Percentiles rank a stretch among this genome's conserved stretches.
Evolutionary conservation across 2,888 invertebrate species (phyloP).

Genomic region (Protodeltote pygarga): DNA sequence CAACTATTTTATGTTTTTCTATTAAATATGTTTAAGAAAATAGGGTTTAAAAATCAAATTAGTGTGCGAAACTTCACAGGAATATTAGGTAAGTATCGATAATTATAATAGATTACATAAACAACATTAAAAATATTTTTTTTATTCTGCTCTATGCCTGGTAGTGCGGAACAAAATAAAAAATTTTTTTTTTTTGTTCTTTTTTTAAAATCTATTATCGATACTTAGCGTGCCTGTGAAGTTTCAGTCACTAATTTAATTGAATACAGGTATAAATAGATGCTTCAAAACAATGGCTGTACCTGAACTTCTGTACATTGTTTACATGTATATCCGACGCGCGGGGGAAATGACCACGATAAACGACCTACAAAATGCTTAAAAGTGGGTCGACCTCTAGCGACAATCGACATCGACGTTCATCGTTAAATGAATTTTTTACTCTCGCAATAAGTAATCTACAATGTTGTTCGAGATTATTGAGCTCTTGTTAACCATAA

Average conservation of each 20-base stretch:
- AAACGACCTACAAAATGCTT: conserved; percentile 77
- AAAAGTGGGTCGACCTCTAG: conserved; percentile 75
- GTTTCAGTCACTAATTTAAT: neutral
- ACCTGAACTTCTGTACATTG: conserved; percentile 38
- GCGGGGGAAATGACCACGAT: conserved; percentile 72
- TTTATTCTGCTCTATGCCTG: no score
- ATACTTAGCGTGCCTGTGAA: no score
- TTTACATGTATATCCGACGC: conserved; percentile 47
- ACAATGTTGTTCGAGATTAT: conserved; percentile 33
- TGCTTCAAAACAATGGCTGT: conserved; percentile 15
- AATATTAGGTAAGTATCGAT: no score
- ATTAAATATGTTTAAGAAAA: no score
- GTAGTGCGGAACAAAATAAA: no score
- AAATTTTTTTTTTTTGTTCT: no score
- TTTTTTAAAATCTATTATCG: no score
- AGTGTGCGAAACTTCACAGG: no score
- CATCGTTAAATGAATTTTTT: conserved; percentile 61
- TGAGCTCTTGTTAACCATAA: conserved; percentile 17
- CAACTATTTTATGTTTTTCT: no score
- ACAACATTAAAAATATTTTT: no score
- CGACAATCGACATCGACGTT: conserved; percentile 51
- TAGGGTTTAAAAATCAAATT: no score
- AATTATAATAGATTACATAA: no score
- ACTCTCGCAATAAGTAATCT: conserved; percentile 46
- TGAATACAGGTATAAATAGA: neutral